phyloP scores from a whole-genome alignment of 2,888 invertebrate genomes.

The Leucania comma region DNA sequence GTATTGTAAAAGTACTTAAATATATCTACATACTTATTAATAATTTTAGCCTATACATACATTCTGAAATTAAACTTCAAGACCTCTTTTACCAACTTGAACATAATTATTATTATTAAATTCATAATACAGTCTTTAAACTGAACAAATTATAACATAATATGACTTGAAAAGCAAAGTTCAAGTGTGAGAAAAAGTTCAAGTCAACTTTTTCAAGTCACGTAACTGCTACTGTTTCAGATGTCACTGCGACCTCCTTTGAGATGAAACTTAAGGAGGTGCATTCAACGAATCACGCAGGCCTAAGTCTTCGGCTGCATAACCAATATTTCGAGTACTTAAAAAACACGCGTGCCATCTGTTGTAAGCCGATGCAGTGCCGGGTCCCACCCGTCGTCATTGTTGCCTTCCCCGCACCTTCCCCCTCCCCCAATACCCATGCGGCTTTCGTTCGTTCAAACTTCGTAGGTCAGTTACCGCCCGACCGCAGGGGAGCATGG shows the following conservation, averaged over 20 bases:
- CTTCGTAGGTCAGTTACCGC: slow-evolving; percentile 92
- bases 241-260: slow-evolving; percentile 85
- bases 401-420: slow-evolving; percentile 77
- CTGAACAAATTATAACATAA: neutral
- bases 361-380: slow-evolving; percentile 88
- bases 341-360: slow-evolving; percentile 90
- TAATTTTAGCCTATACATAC: neutral
- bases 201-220: slow-evolving; percentile 37
- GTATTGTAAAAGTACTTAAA: neutral
- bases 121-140: neutral
- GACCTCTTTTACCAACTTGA: neutral
- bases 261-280: slow-evolving; percentile 86
- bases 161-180: slow-evolving; percentile 18
- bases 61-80: neutral
- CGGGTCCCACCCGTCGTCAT: slow-evolving; percentile 85
- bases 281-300: slow-evolving; percentile 86
- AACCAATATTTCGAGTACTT: slow-evolving; percentile 88
- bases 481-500: slow-evolving; percentile 90
- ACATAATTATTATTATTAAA: neutral
- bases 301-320: slow-evolving; percentile 86
- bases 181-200: slow-evolving; percentile 25
- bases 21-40: neutral
- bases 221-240: slow-evolving; percentile 74
- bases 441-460: slow-evolving; percentile 91
- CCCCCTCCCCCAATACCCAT: slow-evolving; percentile 83